Evolutionary conservation across 2,888 invertebrate species (phyloP).

Genomic region (Seira sanloemensis): DNA sequence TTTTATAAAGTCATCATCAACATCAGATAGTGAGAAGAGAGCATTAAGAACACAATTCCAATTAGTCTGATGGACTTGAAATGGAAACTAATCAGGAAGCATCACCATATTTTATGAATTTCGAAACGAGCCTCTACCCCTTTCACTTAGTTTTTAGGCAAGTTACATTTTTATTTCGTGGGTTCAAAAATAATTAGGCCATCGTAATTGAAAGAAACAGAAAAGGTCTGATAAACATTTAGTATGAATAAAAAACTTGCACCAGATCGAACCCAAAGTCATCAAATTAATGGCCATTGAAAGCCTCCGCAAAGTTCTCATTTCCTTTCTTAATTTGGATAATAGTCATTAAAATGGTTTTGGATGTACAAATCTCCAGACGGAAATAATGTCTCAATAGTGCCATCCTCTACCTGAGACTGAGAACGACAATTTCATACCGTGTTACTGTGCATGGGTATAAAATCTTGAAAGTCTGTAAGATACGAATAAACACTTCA

Average conservation of each 20-base stretch:
- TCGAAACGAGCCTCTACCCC: constrained; percentile 6
- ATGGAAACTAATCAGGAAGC: constrained; percentile 11
- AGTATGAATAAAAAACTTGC: not conserved
- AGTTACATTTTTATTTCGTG: not conserved
- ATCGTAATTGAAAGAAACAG: not conserved
- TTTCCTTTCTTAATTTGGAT: not conserved
- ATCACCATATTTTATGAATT: constrained; percentile 30
- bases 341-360: not conserved
- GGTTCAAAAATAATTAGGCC: not conserved
- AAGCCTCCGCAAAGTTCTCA: not conserved
- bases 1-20: not conserved
- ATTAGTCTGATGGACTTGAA: constrained; percentile 40
- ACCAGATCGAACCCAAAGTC: not conserved
- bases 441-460: too few relatives aligned
- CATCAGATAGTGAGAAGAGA: not conserved
- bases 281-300: not conserved
- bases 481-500: too few relatives aligned
- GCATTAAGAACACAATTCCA: constrained; percentile 45
- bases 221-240: not conserved
- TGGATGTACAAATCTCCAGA: not conserved
- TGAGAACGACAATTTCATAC: not conserved
- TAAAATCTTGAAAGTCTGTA: too few relatives aligned
- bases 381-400: not conserved
- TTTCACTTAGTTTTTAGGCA: not conserved
- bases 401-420: not conserved